Evolutionary conservation across 2,888 invertebrate species (phyloP).

Genomic region (Drosophila pseudotalamancana): DNA sequence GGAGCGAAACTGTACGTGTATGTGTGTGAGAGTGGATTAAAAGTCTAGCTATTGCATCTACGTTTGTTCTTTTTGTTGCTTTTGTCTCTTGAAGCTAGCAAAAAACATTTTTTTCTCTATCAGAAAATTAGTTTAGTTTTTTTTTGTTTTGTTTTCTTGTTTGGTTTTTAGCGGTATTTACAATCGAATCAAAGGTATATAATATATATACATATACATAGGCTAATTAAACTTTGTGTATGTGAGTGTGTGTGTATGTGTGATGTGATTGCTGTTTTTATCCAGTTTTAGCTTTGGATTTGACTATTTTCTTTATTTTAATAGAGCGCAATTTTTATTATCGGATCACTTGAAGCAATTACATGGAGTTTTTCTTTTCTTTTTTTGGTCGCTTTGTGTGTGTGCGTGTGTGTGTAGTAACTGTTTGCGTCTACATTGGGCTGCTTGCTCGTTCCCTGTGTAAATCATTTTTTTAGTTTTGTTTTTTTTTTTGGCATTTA

Average conservation of each 20-base stretch:
- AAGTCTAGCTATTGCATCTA: constrained; percentile 39
- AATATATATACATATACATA: constrained; percentile 61
- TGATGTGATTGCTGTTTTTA: constrained; percentile 41
- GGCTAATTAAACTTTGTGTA: constrained; percentile 46
- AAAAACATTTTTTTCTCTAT: constrained; percentile 31
- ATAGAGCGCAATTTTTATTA: constrained; percentile 71
- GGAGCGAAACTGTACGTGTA: not conserved
- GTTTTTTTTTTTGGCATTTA: constrained; percentile 20
- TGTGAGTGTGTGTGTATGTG: constrained; percentile 13
- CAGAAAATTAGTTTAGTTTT: constrained; percentile 19
- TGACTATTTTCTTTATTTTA: constrained; percentile 21
- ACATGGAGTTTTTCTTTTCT: constrained; percentile 63
- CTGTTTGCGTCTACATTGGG: constrained; percentile 35
- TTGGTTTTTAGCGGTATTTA: constrained; percentile 65
- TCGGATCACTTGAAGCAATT: constrained; percentile 78
- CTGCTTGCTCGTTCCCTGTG: constrained; percentile 28
- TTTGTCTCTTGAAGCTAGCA: constrained; percentile 44
- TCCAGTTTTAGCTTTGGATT: constrained; percentile 47
- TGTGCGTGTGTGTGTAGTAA: constrained; percentile 34
- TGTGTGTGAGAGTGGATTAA: constrained; percentile 18
- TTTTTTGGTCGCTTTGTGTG: constrained; percentile 52
- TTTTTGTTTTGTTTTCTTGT: too few relatives aligned
- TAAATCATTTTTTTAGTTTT: constrained; percentile 45
- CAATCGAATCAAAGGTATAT: constrained; percentile 62
- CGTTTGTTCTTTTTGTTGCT: constrained; percentile 10